A percentile compares a stretch with the other conserved stretches of the same genome.
These are phyloP conservation scores for Calliopsis andreniformis DNA, from an alignment of 1,140 invertebrate species.

Conservation along the genomic window DNA sequence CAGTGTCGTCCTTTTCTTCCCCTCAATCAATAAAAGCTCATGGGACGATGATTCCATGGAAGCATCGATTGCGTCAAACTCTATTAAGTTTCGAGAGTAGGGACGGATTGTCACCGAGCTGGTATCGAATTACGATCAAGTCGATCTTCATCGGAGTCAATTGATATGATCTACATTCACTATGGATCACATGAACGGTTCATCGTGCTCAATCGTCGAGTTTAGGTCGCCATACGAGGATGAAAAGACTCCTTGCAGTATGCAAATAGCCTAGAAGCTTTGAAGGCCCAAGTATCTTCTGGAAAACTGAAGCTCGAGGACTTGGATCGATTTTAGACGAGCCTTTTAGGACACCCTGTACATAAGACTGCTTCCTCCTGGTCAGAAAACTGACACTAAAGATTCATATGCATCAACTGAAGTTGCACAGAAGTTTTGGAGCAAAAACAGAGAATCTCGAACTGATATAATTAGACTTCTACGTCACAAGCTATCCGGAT, in stretches of 20 bases:
- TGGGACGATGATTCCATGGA: not conserved
- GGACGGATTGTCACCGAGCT: not conserved
- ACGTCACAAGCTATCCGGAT: too few relatives aligned
- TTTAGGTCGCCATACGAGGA: conserved; percentile 2
- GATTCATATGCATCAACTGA: too few relatives aligned
- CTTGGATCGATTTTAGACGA: not conserved
- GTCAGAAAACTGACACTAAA: too few relatives aligned
- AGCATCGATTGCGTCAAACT: not conserved
- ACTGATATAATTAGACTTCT: too few relatives aligned
- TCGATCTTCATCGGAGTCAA: conserved; percentile 47
- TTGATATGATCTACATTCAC: conserved; percentile 51
- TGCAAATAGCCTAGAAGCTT: not conserved
- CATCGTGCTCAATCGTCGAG: not conserved
- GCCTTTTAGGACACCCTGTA: not conserved
- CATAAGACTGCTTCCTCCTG: too few relatives aligned
- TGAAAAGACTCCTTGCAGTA: not conserved
- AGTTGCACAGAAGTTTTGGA: too few relatives aligned
- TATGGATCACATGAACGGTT: conserved; percentile 23
- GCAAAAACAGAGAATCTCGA: too few relatives aligned
- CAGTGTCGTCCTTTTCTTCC: too few relatives aligned
- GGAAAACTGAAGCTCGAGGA: too few relatives aligned
- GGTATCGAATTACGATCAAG: conserved; percentile 43
- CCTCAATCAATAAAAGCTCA: too few relatives aligned
- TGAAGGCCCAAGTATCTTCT: too few relatives aligned
- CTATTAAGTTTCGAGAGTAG: not conserved